Percentiles rank a stretch among this genome's conserved stretches.
Evolutionary conservation across 2,113 vertebrate genomes (phyloP).

Genomic region (Mesocricetus auratus): DNA sequence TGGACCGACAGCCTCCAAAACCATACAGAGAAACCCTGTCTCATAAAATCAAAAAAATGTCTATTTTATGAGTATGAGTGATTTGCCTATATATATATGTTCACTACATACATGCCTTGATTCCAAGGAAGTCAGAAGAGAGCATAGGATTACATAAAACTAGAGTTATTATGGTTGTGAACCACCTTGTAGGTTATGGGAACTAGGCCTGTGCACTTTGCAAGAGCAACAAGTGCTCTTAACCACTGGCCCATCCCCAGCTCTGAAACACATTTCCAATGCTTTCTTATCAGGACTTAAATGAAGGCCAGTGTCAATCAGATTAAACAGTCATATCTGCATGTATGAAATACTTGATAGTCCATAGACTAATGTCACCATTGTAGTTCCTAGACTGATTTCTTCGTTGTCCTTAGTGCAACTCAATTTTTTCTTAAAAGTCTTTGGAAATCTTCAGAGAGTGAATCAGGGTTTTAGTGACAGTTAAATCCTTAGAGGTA

Average conservation of each 20-base stretch:
- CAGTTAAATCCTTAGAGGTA: neutral
- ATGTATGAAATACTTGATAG: neutral
- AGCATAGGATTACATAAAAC: neutral
- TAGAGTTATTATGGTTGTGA: neutral
- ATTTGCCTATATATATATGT: neutral
- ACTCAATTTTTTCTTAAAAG: slow-evolving; percentile 18
- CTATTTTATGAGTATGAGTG: neutral
- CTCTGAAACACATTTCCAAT: neutral
- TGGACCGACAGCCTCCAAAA: too few relatives aligned
- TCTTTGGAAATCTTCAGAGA: neutral
- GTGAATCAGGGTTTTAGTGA: neutral
- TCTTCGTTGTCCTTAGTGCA: neutral
- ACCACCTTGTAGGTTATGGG: neutral
- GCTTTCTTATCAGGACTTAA: neutral
- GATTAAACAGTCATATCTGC: slow-evolving; percentile 9
- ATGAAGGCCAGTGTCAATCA: neutral
- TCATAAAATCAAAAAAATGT: too few relatives aligned
- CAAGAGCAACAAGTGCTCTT: neutral
- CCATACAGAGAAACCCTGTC: too few relatives aligned
- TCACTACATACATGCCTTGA: neutral
- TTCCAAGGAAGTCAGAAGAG: neutral
- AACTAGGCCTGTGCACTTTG: neutral
- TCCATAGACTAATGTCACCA: neutral
- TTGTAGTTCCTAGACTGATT: neutral
- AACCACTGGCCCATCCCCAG: neutral